Percentiles rank a stretch among this genome's conserved stretches.
These are phyloP conservation scores for Nautilus pompilius DNA, from an alignment of 1,140 invertebrate species.

Conservation along the genomic window DNA sequence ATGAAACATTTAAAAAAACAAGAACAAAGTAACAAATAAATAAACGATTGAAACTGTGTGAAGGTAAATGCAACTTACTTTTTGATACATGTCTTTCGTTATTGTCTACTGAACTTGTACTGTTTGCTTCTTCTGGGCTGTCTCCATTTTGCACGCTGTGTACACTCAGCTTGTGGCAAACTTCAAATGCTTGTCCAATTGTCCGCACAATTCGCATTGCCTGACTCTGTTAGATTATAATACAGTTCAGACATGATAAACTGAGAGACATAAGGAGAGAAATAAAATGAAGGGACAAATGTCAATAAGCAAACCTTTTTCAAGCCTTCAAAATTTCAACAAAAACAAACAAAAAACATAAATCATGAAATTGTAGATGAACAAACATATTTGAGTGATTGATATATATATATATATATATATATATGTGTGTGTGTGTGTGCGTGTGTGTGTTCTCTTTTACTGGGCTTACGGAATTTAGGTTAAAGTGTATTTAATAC, in stretches of 20 bases:
- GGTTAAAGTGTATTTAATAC: no score
- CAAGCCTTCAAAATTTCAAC: background rate
- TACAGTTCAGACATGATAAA: background rate
- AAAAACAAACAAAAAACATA: no score
- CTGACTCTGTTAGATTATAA: constrained; percentile 75
- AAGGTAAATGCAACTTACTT: background rate
- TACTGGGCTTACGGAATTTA: no score
- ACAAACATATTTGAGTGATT: no score
- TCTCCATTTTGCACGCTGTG: constrained; percentile 3
- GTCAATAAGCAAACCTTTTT: background rate
- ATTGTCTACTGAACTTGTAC: background rate
- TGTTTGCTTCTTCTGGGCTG: background rate
- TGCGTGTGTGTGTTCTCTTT: background rate
- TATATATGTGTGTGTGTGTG: constrained; percentile 9
- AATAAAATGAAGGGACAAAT: background rate
- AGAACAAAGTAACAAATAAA: no score
- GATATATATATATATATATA: constrained; percentile 10
- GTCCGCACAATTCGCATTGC: constrained; percentile 96
- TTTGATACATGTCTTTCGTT: background rate
- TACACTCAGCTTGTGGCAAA: constrained; percentile 82
- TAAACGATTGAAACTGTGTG: no score
- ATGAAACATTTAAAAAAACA: no score
- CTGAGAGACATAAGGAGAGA: background rate
- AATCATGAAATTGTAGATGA: no score
- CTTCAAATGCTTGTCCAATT: constrained; percentile 98